Evolutionary conservation across 1,140 invertebrate species (phyloP).

Genomic region (Euwallacea similis): DNA sequence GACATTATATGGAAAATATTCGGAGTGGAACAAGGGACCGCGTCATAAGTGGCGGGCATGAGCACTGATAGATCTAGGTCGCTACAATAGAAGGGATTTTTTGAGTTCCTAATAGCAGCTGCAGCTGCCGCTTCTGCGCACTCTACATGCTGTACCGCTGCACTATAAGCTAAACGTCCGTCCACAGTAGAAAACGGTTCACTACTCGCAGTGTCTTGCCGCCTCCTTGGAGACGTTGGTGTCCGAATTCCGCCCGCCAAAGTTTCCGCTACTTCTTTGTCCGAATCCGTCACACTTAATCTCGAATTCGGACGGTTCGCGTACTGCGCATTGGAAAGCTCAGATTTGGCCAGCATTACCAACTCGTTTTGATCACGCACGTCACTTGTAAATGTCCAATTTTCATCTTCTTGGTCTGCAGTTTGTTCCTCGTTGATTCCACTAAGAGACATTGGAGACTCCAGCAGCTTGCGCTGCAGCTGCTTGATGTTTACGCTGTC

Average conservation of each 20-base stretch:
- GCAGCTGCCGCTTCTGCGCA: slow-evolving; percentile 51
- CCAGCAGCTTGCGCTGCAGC: slow-evolving; percentile 68
- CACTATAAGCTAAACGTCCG: slow-evolving; percentile 62
- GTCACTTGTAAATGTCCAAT: slow-evolving; percentile 72
- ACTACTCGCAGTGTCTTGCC: slow-evolving; percentile 57
- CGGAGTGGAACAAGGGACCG: slow-evolving; percentile 56
- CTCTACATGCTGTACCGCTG: slow-evolving; percentile 62
- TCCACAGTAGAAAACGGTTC: slow-evolving; percentile 63
- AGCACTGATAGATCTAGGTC: slow-evolving; percentile 57
- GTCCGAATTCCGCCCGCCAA: slow-evolving; percentile 54
- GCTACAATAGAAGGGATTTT: slow-evolving; percentile 54
- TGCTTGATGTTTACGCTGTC: slow-evolving; percentile 78
- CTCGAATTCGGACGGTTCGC: slow-evolving; percentile 62
- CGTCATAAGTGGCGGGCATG: slow-evolving; percentile 57
- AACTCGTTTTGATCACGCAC: slow-evolving; percentile 62
- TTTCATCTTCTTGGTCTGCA: slow-evolving; percentile 70
- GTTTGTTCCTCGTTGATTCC: slow-evolving; percentile 63
- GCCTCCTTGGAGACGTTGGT: slow-evolving; percentile 59
- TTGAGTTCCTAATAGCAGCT: slow-evolving; percentile 44
- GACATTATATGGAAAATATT: slow-evolving; percentile 55
- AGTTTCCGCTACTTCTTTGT: slow-evolving; percentile 59
- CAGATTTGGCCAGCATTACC: slow-evolving; percentile 54
- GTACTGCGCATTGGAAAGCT: slow-evolving; percentile 49
- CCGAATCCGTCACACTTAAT: slow-evolving; percentile 58
- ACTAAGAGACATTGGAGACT: slow-evolving; percentile 56